These are phyloP conservation scores for Caenorhabditis imperialis DNA, from an alignment of 2,888 invertebrate genomes.

Conservation along the genomic window DNA sequence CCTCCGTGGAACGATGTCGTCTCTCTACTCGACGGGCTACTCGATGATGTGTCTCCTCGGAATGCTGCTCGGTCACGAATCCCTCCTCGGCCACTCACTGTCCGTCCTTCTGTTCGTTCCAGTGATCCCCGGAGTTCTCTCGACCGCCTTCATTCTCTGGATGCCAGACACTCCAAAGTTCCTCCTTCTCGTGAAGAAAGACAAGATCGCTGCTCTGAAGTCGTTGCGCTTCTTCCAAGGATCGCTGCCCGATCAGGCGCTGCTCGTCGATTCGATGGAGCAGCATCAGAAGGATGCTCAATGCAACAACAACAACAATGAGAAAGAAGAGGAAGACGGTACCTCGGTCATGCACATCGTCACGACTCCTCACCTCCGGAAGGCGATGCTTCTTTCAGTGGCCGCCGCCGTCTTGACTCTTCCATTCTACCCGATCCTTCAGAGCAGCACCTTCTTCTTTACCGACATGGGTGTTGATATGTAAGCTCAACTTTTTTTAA, in stretches of 20 bases:
- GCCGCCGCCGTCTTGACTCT: constrained; percentile 68
- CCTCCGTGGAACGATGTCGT: constrained; percentile 72
- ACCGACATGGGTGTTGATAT: constrained; percentile 56
- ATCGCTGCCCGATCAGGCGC: constrained; percentile 40
- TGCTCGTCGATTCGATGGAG: constrained; percentile 50
- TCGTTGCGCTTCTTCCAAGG: constrained; percentile 71
- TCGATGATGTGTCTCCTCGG: constrained; percentile 72
- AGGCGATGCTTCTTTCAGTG: constrained; percentile 68
- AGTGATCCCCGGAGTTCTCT: constrained; percentile 69
- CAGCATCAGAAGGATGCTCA: constrained; percentile 37
- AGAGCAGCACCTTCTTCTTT: constrained; percentile 72
- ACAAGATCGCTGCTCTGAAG: constrained; percentile 58
- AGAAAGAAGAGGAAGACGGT: constrained; percentile 9
- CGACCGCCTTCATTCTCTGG: constrained; percentile 64
- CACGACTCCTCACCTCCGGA: constrained; percentile 62
- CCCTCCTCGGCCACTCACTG: constrained; percentile 70
- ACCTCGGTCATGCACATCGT: constrained; percentile 59
- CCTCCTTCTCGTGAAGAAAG: constrained; percentile 57
- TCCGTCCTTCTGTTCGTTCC: constrained; percentile 71
- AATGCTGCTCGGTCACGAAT: constrained; percentile 72
- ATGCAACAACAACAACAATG: constrained; percentile 5
- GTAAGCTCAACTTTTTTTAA: constrained; percentile 53
- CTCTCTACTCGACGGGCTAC: constrained; percentile 73
- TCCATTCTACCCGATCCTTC: constrained; percentile 75
- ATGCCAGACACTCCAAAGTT: constrained; percentile 77